phyloP scores from a whole-genome alignment of 2,797 vertebrate genomes.

The Acipenser transmontanus region DNA sequence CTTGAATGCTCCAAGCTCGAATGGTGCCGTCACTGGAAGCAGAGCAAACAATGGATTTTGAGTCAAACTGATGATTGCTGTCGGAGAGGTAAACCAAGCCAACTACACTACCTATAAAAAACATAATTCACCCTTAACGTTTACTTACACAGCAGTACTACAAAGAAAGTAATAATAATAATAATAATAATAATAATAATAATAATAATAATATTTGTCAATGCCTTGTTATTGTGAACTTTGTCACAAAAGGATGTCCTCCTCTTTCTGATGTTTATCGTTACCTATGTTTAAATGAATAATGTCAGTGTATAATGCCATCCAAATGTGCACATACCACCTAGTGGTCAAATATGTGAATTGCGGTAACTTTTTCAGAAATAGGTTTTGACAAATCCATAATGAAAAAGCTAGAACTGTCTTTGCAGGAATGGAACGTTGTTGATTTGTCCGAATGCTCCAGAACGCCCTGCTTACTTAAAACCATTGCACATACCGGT shows the following conservation, averaged over 20 bases:
- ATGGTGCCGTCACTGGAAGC: slow-evolving; percentile 59
- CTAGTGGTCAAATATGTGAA: not conserved
- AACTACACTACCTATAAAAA: slow-evolving; percentile 52
- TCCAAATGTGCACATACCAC: not conserved
- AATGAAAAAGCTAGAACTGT: too few species aligned
- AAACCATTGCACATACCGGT: slow-evolving; percentile 35
- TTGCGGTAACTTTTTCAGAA: too few species aligned
- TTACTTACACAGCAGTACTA: too few species aligned
- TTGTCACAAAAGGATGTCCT: too few species aligned
- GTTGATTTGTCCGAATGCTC: not conserved
- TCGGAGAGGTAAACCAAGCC: slow-evolving; percentile 51
- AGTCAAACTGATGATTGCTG: slow-evolving; percentile 38
- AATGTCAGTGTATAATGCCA: not conserved
- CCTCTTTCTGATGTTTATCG: not conserved
- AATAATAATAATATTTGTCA: not conserved
- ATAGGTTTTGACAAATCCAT: too few species aligned
- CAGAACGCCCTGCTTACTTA: not conserved
- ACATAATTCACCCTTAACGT: not conserved
- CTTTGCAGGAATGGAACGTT: too few species aligned
- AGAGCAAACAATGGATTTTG: slow-evolving; percentile 51
- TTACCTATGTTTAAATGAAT: not conserved
- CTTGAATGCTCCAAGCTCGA: slow-evolving; percentile 62
- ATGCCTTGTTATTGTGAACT: not conserved
- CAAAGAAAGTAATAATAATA: too few species aligned
- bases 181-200: too few species aligned